Evolutionary conservation across 2,113 vertebrate genomes (phyloP).

Genomic region (Ciconia boyciana): DNA sequence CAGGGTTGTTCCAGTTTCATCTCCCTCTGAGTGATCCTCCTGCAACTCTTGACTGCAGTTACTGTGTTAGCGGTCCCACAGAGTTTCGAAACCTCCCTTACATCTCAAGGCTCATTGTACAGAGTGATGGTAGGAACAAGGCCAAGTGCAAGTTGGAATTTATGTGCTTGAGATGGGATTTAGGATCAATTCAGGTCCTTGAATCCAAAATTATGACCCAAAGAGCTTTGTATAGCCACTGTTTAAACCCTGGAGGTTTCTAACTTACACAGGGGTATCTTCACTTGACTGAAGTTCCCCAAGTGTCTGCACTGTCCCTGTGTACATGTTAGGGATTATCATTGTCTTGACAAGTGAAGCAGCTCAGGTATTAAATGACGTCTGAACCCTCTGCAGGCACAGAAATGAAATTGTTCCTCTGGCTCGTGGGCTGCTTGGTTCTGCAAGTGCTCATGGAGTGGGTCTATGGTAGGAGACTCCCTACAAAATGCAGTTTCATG

Average conservation of each 20-base stretch:
- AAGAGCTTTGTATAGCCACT: not conserved
- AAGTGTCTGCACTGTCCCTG: not conserved
- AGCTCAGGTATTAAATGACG: not conserved
- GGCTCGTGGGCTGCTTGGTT: not conserved
- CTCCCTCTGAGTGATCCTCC: not conserved
- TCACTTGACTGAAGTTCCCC: not conserved
- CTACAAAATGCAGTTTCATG: not conserved
- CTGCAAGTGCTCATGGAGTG: not conserved
- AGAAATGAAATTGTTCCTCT: not conserved
- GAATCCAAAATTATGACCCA: not conserved
- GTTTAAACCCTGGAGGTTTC: not conserved
- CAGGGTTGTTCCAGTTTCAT: not conserved
- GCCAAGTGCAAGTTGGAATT: not conserved
- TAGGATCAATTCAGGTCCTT: not conserved
- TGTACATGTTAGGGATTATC: not conserved
- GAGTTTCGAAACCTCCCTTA: not conserved
- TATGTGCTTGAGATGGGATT: not conserved
- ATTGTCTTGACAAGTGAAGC: not conserved
- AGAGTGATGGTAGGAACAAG: not conserved
- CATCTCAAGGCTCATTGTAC: not conserved
- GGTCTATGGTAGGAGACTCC: not conserved
- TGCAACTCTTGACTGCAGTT: not conserved
- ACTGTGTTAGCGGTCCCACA: not conserved
- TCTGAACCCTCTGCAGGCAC: not conserved
- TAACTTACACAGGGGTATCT: not conserved